A percentile compares a stretch with the other conserved stretches of the same genome.
Evolutionary conservation across 2,888 invertebrate genomes (phyloP).

Genomic region (Zele albiditarsus): DNA sequence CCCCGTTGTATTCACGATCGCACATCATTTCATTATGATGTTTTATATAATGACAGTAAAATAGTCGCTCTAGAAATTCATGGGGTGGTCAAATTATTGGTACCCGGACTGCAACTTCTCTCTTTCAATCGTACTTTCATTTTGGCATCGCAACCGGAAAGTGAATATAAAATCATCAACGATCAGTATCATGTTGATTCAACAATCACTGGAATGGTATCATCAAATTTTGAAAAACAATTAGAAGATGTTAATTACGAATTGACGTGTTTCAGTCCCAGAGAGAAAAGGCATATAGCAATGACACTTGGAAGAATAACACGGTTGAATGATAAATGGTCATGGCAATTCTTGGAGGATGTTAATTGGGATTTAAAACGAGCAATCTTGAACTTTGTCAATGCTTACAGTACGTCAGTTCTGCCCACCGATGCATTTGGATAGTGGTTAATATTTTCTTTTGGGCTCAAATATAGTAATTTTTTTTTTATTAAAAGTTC

Average conservation of each 20-base stretch:
- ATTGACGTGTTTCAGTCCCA: constrained; percentile 49
- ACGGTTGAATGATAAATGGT: constrained; percentile 57
- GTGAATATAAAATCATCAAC: constrained; percentile 79
- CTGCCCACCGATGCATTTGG: constrained; percentile 53
- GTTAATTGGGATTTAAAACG: constrained; percentile 57
- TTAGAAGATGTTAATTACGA: constrained; percentile 43
- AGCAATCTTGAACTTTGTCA: constrained; percentile 57
- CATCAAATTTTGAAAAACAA: constrained; percentile 47
- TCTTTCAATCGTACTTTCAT: constrained; percentile 78
- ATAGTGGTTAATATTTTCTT: constrained; percentile 13
- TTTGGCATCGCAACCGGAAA: constrained; percentile 71
- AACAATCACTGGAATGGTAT: constrained; percentile 47
- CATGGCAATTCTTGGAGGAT: constrained; percentile 55
- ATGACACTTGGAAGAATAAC: constrained; percentile 53
- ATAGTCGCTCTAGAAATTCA: constrained; percentile 73
- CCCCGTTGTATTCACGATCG: constrained; percentile 76
- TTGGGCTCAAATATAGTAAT: background rate
- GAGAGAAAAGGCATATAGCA: constrained; percentile 55
- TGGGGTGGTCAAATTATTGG: constrained; percentile 75
- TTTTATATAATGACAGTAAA: constrained; percentile 56
- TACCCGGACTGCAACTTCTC: constrained; percentile 65
- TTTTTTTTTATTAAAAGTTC: background rate
- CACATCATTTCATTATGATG: constrained; percentile 71
- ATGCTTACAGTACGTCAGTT: constrained; percentile 53
- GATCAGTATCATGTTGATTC: constrained; percentile 78